Percentiles rank a stretch among this genome's conserved stretches.
Evolutionary conservation across 2,113 vertebrate species (phyloP).

Genomic region (Triplophysa dalaica): DNA sequence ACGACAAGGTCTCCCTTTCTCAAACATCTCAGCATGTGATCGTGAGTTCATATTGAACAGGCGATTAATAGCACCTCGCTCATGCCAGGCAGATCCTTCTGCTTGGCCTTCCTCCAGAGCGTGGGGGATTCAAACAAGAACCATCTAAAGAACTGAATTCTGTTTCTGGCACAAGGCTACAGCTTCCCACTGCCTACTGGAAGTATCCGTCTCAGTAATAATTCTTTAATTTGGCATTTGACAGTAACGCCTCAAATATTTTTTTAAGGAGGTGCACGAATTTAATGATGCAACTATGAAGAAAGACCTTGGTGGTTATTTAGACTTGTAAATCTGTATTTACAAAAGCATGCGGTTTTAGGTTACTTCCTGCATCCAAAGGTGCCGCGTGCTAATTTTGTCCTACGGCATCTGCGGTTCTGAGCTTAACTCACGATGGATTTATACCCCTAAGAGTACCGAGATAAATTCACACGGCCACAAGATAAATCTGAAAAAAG

Average conservation of each 20-base stretch:
- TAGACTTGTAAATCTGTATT: slow-evolving; percentile 29
- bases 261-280: slow-evolving; percentile 32
- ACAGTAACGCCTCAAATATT: slow-evolving; percentile 36
- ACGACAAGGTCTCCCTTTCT: slow-evolving; percentile 38
- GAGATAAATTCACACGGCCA: slow-evolving; percentile 14
- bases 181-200: slow-evolving; percentile 38
- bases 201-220: slow-evolving; percentile 26
- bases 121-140: slow-evolving; percentile 42
- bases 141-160: slow-evolving; percentile 41
- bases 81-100: slow-evolving; percentile 50
- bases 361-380: slow-evolving; percentile 3
- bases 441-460: slow-evolving; percentile 14
- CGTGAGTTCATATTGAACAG: slow-evolving; percentile 44
- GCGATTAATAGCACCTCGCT: slow-evolving; percentile 53
- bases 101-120: slow-evolving; percentile 49
- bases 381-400: slow-evolving; percentile 1
- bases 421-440: not conserved
- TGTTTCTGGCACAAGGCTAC: slow-evolving; percentile 40
- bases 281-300: slow-evolving; percentile 36
- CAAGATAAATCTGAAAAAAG: slow-evolving; percentile 5
- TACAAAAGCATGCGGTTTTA: slow-evolving; percentile 13
- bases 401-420: not conserved
- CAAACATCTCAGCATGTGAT: slow-evolving; percentile 41
- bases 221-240: slow-evolving; percentile 41
- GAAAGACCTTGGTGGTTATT: slow-evolving; percentile 22